Conservation (phyloP, 2,888 invertebrate species). For the Hypolimnas misippus region DNA sequence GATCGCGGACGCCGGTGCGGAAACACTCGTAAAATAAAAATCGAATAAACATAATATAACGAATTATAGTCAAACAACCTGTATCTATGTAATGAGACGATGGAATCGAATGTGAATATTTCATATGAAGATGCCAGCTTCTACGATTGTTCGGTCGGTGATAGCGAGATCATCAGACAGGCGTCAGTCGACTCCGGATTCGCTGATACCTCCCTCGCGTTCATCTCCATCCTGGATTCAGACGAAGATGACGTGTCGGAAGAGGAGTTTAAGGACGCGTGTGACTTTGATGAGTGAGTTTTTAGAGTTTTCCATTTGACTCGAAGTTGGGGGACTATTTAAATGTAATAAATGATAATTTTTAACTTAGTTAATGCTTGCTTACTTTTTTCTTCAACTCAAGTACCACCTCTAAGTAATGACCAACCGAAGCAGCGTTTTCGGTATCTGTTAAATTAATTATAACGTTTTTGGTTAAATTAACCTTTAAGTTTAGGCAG, state of each 20-base stretch:
- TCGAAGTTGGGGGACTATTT: too few relatives aligned
- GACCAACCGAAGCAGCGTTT: too few relatives aligned
- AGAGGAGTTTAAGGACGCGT: slow-evolving; percentile 50
- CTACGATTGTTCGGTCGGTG: slow-evolving; percentile 39
- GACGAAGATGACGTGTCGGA: slow-evolving; percentile 58
- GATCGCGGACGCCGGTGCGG: slow-evolving; percentile 15
- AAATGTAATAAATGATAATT: too few relatives aligned
- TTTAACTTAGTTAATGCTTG: too few relatives aligned
- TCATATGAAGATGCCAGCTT: slow-evolving; percentile 53
- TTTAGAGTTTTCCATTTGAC: too few relatives aligned
- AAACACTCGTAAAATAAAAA: not conserved
- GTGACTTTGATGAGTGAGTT: slow-evolving; percentile 53
- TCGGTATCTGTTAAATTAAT: too few relatives aligned
- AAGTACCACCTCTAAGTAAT: too few relatives aligned
- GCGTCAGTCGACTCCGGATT: slow-evolving; percentile 59
- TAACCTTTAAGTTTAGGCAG: too few relatives aligned
- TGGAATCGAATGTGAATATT: slow-evolving; percentile 48
- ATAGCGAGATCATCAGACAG: slow-evolving; percentile 47
- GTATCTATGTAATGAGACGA: slow-evolving; percentile 23
- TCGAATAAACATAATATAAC: not conserved
- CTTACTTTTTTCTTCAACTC: too few relatives aligned
- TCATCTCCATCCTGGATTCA: slow-evolving; percentile 47
- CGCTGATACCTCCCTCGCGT: slow-evolving; percentile 43
- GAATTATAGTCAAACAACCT: not conserved
- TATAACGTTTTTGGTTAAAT: too few relatives aligned